These are phyloP conservation scores for Phaenicophaeus curvirostris DNA, from an alignment of 2,797 vertebrate genomes.

Conservation along the genomic window DNA sequence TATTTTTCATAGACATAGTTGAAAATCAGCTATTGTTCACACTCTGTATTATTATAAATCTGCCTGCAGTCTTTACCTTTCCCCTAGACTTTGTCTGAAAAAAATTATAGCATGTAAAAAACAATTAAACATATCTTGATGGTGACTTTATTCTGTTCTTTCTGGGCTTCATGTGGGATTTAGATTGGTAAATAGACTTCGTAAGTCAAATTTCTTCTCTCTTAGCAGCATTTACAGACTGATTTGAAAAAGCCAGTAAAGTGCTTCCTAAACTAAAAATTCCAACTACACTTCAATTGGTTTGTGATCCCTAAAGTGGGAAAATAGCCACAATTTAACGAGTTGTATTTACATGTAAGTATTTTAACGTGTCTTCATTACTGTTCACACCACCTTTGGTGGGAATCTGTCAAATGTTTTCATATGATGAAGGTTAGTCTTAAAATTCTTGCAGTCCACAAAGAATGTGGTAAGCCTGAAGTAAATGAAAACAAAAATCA, in stretches of 20 bases:
- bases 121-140: not conserved
- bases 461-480: not conserved
- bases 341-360: not conserved
- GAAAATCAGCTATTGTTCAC: not conserved
- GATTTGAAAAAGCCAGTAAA: not conserved
- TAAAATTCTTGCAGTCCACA: not conserved
- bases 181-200: not conserved
- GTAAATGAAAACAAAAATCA: constrained; percentile 10
- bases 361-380: not conserved
- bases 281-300: not conserved
- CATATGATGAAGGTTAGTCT: not conserved
- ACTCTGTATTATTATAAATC: not conserved
- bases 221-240: not conserved
- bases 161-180: not conserved
- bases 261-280: not conserved
- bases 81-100: not conserved
- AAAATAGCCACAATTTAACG: not conserved
- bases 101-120: not conserved
- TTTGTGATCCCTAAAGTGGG: not conserved
- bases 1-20: not conserved
- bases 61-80: not conserved
- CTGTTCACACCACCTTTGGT: not conserved
- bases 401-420: not conserved
- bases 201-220: not conserved
- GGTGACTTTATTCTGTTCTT: not conserved